Evolutionary conservation across 92 coral and sea anemone genomes (phyloP).

Genomic region (Parazoanthus swiftii): DNA sequence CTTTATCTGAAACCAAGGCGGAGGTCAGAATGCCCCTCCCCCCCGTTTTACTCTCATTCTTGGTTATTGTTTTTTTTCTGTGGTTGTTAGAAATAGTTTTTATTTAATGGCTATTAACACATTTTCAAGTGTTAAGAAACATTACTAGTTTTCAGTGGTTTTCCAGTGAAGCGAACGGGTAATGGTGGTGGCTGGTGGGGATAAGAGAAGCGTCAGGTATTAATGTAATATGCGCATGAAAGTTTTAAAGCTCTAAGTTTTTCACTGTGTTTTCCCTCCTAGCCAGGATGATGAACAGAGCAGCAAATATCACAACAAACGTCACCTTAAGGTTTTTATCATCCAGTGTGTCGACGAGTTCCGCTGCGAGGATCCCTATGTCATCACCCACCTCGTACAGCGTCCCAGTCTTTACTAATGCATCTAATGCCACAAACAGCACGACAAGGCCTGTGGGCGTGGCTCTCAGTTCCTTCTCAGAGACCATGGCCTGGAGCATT

Average conservation of each 20-base stretch:
- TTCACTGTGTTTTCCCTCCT: not conserved
- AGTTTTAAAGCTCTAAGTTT: no score
- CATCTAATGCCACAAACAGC: not conserved
- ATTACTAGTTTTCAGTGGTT: no score
- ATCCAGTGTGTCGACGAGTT: slow-evolving; percentile 1
- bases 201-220: no score
- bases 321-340: not conserved
- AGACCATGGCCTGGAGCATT: slow-evolving; percentile 63
- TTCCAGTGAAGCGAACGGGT: no score
- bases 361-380: not conserved
- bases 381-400: not conserved
- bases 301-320: slow-evolving; percentile 14
- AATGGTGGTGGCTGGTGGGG: not conserved
- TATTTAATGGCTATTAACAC: no score
- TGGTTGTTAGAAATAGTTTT: no score
- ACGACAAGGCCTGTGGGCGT: not conserved
- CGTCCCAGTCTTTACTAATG: not conserved
- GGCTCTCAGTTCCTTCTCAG: not conserved
- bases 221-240: not conserved
- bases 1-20: no score
- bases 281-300: slow-evolving; percentile 24
- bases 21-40: no score
- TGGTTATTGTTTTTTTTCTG: no score
- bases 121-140: no score
- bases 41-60: no score